A percentile compares a stretch with the other conserved stretches of the same genome.
These are phyloP conservation scores for Stictocephala bisonia DNA, from an alignment of 2,888 invertebrate genomes.

Conservation along the genomic window DNA sequence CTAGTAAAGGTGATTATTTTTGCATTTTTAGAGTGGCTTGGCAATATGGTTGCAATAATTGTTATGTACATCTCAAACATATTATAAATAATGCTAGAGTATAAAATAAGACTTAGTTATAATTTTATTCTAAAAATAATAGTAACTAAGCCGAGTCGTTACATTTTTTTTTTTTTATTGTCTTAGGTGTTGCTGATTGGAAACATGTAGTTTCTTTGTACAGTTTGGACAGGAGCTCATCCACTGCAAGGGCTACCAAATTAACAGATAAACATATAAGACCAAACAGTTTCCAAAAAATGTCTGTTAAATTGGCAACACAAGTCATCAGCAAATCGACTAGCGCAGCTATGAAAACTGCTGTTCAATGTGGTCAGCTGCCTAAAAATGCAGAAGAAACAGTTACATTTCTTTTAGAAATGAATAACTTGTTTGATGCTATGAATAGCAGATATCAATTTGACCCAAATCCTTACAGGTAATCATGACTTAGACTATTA, in stretches of 20 bases:
- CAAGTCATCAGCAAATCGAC: slow-evolving; percentile 18
- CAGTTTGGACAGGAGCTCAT: neutral
- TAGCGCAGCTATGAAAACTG: slow-evolving; percentile 18
- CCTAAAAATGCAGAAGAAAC: slow-evolving; percentile 15
- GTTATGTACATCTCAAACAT: too few species aligned
- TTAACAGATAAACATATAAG: slow-evolving; percentile 3
- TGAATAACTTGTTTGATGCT: slow-evolving; percentile 26
- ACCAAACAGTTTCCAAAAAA: slow-evolving; percentile 24
- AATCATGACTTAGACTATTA: too few species aligned
- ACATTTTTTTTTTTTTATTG: too few species aligned
- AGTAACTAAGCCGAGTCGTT: too few species aligned
- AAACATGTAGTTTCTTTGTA: slow-evolving; percentile 2
- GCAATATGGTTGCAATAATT: too few species aligned
- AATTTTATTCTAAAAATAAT: too few species aligned
- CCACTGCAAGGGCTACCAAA: slow-evolving; percentile 16
- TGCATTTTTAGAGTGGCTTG: too few species aligned
- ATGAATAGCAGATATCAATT: slow-evolving; percentile 27
- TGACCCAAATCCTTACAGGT: neutral
- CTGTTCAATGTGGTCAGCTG: slow-evolving; percentile 6
- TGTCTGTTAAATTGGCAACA: slow-evolving; percentile 27
- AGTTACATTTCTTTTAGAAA: neutral
- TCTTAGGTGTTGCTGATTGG: slow-evolving; percentile 33
- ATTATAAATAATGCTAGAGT: too few species aligned
- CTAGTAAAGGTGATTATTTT: neutral
- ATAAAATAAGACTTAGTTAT: too few species aligned